Evolutionary conservation across 2,797 vertebrate species (phyloP).

Genomic region (Hypotaenidia philippensis): DNA sequence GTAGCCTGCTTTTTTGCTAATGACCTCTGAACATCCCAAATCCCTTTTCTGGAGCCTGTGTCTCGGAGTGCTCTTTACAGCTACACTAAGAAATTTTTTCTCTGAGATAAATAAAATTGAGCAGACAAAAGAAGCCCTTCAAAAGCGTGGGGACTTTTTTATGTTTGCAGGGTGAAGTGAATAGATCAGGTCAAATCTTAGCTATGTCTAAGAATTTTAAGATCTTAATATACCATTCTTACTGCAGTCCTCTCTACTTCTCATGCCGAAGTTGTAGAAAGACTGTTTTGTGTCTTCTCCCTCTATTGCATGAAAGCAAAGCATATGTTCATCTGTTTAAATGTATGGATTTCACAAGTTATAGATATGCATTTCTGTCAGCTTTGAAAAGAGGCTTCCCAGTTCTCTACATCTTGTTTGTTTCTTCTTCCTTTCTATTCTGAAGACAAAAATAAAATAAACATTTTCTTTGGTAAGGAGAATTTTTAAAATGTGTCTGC

Average conservation of each 20-base stretch:
- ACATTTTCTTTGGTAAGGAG: neutral
- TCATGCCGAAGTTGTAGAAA: neutral
- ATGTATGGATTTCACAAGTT: conserved; percentile 15
- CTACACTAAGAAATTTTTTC: neutral
- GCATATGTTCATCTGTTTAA: conserved; percentile 44
- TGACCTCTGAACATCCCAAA: neutral
- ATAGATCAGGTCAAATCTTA: conserved; percentile 1
- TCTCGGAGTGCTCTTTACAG: neutral
- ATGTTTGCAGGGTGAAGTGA: neutral
- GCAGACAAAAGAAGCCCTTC: neutral
- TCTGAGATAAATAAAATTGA: neutral
- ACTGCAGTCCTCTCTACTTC: neutral
- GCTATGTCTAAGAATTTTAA: neutral
- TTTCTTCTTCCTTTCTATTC: neutral
- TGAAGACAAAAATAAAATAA: neutral
- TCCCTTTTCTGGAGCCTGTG: neutral
- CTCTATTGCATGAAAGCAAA: neutral
- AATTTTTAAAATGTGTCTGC: neutral
- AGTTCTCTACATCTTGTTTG: neutral
- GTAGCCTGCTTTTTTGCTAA: neutral
- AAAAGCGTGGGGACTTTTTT: neutral
- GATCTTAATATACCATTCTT: neutral
- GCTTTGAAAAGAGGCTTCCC: neutral
- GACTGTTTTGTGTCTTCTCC: neutral
- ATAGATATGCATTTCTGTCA: neutral